Evolutionary conservation across 2,113 vertebrate genomes (phyloP).

Genomic region (Otocyon megalotis): DNA sequence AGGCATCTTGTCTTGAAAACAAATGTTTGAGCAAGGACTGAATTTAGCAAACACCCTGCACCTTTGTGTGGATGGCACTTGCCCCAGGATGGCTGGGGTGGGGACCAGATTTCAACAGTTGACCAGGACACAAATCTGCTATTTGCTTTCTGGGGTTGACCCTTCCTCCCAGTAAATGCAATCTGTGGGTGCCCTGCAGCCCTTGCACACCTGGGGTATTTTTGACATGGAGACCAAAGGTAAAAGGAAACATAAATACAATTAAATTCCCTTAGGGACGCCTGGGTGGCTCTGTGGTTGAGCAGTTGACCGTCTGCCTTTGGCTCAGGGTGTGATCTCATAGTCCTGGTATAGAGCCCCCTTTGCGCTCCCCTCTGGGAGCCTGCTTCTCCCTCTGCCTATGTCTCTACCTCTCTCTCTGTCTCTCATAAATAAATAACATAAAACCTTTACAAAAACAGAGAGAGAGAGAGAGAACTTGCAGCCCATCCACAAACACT

Average conservation of each 20-base stretch:
- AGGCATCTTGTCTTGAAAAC: constrained; percentile 25
- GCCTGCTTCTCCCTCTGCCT: too few species aligned
- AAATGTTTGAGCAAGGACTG: constrained; percentile 71
- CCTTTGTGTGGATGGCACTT: neutral
- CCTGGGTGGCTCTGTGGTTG: too few species aligned
- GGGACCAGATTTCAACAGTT: neutral
- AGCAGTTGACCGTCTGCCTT: too few species aligned
- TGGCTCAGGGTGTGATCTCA: too few species aligned
- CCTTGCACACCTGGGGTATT: neutral
- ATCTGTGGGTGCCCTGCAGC: neutral
- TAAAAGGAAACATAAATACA: neutral
- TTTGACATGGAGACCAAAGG: neutral
- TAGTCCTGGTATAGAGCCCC: too few species aligned
- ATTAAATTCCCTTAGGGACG: neutral
- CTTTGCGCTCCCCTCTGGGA: too few species aligned
- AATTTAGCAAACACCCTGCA: neutral
- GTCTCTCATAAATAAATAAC: too few species aligned
- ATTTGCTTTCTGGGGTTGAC: constrained; percentile 45
- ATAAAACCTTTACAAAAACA: too few species aligned
- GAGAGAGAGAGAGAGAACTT: too few species aligned
- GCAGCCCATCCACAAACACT: neutral
- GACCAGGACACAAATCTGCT: neutral
- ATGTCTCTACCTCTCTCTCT: too few species aligned
- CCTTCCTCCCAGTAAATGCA: neutral
- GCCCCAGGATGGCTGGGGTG: neutral